Evolutionary conservation across 2,888 invertebrate species (phyloP), one percentile per base, ranked within the genome.

Genomic region (Pharmacophagus antenor): DNA sequence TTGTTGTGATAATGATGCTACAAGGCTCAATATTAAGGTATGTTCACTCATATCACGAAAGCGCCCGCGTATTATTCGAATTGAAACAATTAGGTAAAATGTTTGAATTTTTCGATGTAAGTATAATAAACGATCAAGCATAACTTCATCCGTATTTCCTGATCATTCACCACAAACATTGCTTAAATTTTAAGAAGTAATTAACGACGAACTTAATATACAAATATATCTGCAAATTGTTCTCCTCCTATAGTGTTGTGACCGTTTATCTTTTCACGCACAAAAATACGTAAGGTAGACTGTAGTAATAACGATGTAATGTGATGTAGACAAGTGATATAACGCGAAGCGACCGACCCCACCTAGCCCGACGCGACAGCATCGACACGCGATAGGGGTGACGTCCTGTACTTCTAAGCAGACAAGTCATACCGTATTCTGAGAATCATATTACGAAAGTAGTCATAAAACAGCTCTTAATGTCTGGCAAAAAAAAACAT

Each of bases 301-400:
- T 71, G 70, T 69, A 74, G 76, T 80, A 79, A 80, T 79, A 80
- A 79, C 74, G 71, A 67, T 69, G 77, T 82, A 81, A 79, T 79
- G 72, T 77, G 74, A 77, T 77, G 82, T 82, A 79, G 79, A 83
- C 79, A 82, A 80, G 81, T 76, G 73, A 79, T 79, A 73, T 70
- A 71, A 76, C 69, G 64, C 63, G 62, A 47, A 46, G 51, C 56
- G 56, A 56, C 52, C 67, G 67, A 67, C 72, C 77, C 79, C 78
- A 73, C 73, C 76, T 73, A 63, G 62, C 61, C 62, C 69, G 66
- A 63, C 68, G 65, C 17, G 51, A n/a, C 25, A 31, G 41, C 47
- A 22, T 25, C 51, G 20, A 52, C 74, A 76, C 79, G 80, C 83
- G 73, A 77, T 66, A 73, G 70, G 71, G 70, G 72, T 72, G 70